Evolutionary conservation across 2,888 invertebrate genomes (phyloP), one percentile per base, ranked within the genome.

Genomic region (Andrena bicolor): DNA sequence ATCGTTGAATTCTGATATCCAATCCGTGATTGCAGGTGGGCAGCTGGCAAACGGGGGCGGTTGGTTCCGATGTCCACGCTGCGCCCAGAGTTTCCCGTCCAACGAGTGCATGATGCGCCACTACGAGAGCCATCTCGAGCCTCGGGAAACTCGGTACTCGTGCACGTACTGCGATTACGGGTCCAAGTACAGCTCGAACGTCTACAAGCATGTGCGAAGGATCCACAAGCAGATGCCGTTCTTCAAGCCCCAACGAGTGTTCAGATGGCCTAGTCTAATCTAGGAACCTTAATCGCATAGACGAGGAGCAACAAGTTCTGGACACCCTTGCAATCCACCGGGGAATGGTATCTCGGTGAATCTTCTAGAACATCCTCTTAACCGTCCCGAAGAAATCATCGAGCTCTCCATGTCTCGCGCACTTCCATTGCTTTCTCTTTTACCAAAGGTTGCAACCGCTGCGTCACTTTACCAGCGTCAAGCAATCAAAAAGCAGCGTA

Each of bases 81-180:
- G 89, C 74, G 86, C 89, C 0, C 87, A 84, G 69, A 82, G 83
- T 76, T 91, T 90, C 79, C 84, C 86, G 5, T 84, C 90, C 74
- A 88, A 88, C 83, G 88, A 90, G 60, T 87, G 89, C 76, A 84
- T 92, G 79, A 60, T 90, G n/a, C 90, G 92, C 16, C 94, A 94
- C 85, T 89, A 90, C 75, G 91, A 89, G 68, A 91, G 89, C 63
- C 94, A 93, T 80, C 92, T 93, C 82, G 88, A 91, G 49, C 83
- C 84, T 16, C 76, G 89, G 73, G 92, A 92, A 90, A 84, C 90
- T 0, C 90, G 93, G 73, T 94, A 93, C 81, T 89, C 91, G 73
- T 94, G 93, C 76, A 89, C 91, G 8, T 92, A 91, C 79, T 93
- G 93, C 83, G 80, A 86, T 66, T 90, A 91, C 61, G 84, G 88